These are phyloP conservation scores for Strigamia maritima DNA, from an alignment of 2,888 invertebrate species.

Conservation along the genomic window DNA sequence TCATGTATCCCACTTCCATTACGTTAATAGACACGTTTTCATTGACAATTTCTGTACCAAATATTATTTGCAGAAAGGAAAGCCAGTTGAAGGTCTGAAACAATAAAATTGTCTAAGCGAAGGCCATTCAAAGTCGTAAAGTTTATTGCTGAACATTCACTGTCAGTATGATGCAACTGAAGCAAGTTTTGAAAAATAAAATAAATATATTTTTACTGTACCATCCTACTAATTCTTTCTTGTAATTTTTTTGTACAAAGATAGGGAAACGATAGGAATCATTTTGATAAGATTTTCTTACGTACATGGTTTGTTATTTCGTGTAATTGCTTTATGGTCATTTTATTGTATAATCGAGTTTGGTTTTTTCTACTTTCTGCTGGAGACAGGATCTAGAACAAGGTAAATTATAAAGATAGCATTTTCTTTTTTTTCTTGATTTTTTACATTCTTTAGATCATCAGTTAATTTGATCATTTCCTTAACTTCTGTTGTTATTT, in stretches of 20 bases:
- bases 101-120: background rate
- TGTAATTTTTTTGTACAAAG: too few relatives aligned
- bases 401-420: background rate
- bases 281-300: background rate
- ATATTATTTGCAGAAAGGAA: background rate
- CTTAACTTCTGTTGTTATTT: background rate
- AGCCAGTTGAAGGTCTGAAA: background rate
- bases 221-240: too few relatives aligned
- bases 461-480: background rate
- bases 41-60: background rate
- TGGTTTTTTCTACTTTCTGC: slow-evolving; percentile 7
- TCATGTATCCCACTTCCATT: background rate
- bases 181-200: too few relatives aligned
- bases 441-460: background rate
- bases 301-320: slow-evolving; percentile 17
- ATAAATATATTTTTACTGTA: too few relatives aligned
- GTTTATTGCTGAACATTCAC: background rate
- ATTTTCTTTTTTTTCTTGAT: background rate
- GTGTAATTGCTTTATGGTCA: background rate
- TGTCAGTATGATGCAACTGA: background rate
- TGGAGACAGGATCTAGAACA: background rate
- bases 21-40: background rate
- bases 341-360: background rate
- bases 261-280: too few relatives aligned
- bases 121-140: background rate